phyloP scores from a whole-genome alignment of 2,797 vertebrate genomes.

The Acanthurus tractus region DNA sequence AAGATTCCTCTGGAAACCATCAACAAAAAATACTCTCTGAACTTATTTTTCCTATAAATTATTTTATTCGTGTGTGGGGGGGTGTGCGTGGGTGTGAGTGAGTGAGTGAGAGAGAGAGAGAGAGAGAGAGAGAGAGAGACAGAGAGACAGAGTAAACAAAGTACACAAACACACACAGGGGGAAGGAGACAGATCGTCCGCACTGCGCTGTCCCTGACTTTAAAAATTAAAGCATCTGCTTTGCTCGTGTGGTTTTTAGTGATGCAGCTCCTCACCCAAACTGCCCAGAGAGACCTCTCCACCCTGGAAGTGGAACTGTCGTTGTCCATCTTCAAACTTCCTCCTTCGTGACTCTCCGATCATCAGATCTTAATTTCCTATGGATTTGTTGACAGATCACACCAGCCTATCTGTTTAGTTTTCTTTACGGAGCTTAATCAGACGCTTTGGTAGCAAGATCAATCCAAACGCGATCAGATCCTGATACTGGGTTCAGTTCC shows the following conservation, averaged over 20 bases:
- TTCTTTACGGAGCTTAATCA: rapidly evolving
- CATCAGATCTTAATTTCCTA: not conserved
- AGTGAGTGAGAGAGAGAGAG: not conserved
- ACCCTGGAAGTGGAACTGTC: slow-evolving; percentile 50
- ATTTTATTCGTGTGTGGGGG: not conserved
- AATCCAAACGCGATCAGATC: not conserved
- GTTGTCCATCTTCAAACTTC: slow-evolving; percentile 72
- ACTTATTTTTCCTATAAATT: too few species aligned
- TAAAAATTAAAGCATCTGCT: not conserved
- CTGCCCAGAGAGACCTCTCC: slow-evolving; percentile 79
- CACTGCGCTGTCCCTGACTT: not conserved
- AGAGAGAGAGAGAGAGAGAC: not conserved
- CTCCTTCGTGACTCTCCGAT: not conserved
- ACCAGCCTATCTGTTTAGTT: not conserved
- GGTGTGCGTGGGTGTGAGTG: too few species aligned
- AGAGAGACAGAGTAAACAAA: not conserved
- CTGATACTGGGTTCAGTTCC: slow-evolving; percentile 50
- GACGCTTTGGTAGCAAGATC: not conserved
- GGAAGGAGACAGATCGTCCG: not conserved
- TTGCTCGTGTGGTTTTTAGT: not conserved
- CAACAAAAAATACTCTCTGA: too few species aligned
- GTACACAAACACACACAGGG: not conserved
- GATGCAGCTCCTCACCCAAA: slow-evolving; percentile 79
- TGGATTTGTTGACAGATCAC: not conserved
- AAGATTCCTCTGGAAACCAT: too few species aligned